Evolutionary conservation across 2,113 vertebrate genomes (phyloP).

Genomic region (Amazona vittata): DNA sequence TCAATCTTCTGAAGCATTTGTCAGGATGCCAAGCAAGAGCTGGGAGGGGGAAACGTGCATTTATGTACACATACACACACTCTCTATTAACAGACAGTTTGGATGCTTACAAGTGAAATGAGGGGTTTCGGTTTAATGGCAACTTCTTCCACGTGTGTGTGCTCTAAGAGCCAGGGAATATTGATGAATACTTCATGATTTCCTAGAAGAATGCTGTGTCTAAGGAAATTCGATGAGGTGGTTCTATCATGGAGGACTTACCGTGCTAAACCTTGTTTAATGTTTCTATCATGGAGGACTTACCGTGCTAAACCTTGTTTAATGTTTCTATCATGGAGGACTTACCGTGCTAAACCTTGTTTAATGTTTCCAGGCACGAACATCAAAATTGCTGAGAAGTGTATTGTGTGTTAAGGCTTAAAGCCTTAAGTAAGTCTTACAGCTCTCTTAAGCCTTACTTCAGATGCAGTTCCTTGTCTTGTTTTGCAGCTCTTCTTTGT

Average conservation of each 20-base stretch:
- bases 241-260: background rate
- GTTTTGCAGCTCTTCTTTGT: background rate
- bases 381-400: background rate
- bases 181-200: background rate
- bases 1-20: background rate
- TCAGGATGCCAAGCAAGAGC: background rate
- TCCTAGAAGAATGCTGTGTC: conserved; percentile 10
- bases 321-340: background rate
- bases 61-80: background rate
- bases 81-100: background rate
- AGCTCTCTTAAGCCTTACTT: background rate
- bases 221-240: background rate
- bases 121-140: background rate
- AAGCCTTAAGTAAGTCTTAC: background rate
- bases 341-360: background rate
- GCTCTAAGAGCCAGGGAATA: background rate
- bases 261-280: background rate
- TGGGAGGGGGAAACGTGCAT: background rate
- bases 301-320: background rate
- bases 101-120: background rate
- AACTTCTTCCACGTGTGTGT: background rate
- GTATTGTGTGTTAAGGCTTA: background rate
- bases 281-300: background rate
- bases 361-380: background rate
- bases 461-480: background rate